These are phyloP conservation scores for Archocentrus centrarchus DNA, from an alignment of 2,113 vertebrate species.

Conservation along the genomic window DNA sequence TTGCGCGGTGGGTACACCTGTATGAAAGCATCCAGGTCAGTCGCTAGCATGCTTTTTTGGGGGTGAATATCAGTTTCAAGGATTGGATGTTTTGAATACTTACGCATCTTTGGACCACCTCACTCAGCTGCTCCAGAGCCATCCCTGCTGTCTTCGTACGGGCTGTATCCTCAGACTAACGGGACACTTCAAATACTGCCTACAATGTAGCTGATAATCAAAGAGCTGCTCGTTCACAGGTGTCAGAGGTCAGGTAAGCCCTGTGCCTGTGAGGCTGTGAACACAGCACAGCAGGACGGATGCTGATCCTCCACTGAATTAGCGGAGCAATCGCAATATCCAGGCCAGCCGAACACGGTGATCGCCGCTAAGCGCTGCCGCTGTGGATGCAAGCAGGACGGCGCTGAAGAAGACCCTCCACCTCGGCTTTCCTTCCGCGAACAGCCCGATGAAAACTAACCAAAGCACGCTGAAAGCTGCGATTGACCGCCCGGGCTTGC, in stretches of 20 bases:
- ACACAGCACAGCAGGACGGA: not conserved
- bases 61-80: not conserved
- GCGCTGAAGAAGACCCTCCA: not conserved
- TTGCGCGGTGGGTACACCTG: not conserved
- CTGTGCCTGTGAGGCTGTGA: not conserved
- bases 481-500: conserved; percentile 36
- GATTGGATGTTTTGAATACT: conserved; percentile 68
- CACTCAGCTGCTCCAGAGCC: conserved; percentile 92
- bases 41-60: not conserved
- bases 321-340: not conserved
- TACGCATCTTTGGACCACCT: conserved; percentile 93
- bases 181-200: not conserved
- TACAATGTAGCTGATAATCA: not conserved
- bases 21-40: not conserved
- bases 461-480: not conserved
- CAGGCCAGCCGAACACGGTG: not conserved
- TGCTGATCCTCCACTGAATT: conserved; percentile 25
- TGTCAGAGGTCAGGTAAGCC: not conserved
- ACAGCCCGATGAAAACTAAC: not conserved
- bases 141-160: conserved; percentile 71
- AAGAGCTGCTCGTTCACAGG: not conserved
- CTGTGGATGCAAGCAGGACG: fast-evolving
- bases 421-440: not conserved
- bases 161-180: conserved; percentile 16
- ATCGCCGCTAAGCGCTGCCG: too few species aligned